phyloP scores from a whole-genome alignment of 1,140 invertebrate genomes.

The Nebria ingens region DNA sequence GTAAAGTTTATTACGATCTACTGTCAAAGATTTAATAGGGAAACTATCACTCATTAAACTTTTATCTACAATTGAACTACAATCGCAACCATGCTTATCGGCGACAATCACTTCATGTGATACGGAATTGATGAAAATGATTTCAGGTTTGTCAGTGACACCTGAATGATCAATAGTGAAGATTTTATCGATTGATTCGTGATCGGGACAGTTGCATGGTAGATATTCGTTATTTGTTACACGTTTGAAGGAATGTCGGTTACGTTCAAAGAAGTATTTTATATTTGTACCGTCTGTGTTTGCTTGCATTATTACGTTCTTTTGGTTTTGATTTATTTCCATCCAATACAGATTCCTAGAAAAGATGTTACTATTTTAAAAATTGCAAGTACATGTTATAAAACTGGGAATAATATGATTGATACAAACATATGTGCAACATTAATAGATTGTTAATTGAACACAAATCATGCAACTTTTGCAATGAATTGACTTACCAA shows the following conservation, averaged over 20 bases:
- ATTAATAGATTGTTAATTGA: background rate
- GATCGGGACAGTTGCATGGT: constrained; percentile 46
- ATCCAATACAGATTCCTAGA: constrained; percentile 65
- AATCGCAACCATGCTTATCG: constrained; percentile 57
- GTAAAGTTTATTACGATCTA: constrained; percentile 56
- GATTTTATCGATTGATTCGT: constrained; percentile 44
- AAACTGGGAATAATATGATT: too few relatives aligned
- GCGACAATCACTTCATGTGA: constrained; percentile 48
- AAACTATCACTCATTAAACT: constrained; percentile 30
- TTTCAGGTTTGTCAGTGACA: constrained; percentile 37
- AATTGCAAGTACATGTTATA: too few relatives aligned
- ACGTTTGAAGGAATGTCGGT: constrained; percentile 23
- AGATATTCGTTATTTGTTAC: background rate
- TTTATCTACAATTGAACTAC: constrained; percentile 42
- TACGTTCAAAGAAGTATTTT: constrained; percentile 47
- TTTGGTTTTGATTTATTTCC: constrained; percentile 41
- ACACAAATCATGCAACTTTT: background rate
- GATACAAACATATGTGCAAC: too few relatives aligned
- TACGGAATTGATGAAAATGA: constrained; percentile 55
- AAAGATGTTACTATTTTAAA: too few relatives aligned
- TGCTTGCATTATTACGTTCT: constrained; percentile 50
- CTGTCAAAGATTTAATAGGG: constrained; percentile 48
- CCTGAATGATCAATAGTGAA: constrained; percentile 57
- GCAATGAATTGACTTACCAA: background rate
- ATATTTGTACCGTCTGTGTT: constrained; percentile 44